Base-by-base conservation (phyloP, 2,113 vertebrate genomes). In the Petrocephalus zakoni region DNA sequence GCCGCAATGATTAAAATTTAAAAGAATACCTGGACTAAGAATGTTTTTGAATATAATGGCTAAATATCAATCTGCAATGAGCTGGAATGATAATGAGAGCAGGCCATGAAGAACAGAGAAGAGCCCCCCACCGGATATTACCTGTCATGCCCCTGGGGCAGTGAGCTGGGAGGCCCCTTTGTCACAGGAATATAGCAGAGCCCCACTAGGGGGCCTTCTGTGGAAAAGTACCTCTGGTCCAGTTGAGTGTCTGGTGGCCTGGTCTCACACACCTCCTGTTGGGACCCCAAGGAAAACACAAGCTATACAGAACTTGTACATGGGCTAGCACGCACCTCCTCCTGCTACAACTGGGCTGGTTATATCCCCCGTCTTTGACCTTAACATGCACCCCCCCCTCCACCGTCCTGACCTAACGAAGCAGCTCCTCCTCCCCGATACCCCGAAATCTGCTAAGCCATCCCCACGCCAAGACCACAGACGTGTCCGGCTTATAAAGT, bases 31-130 rank as follows among this genome's bases (percentile, higher is more conserved):
- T 55, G 84, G 52, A 86, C 37, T 56, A 52, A 34, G 56, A 87
- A 64, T 64, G 53, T 61, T 42, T 61, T 91, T 92, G 93, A 95
- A 94, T 92, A 93, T 93, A 94, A 95, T 90, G 90, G 91, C 92
- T 88, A 92, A 88, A 89, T 84, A 42, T 90, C 15, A 88, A 83
- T 84, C 89, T 37, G 52, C 49, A 88, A 85, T 88, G 56, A 89
- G 15, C n/a, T 72, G 49, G 90, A 86, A 86, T 86, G 89, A 89
- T 89, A 89, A 89, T 87, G 86, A 46, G 83, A 87, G 86, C 15
- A 22, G 56, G 85, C 81, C 29, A 29, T 21, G 29, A 37, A 61
- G n/a, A n/a, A n/a, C n/a, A n/a, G n/a, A 46, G 34, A 37, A 64
- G 13, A 34, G 8, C 25, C 52, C 34, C 25, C 84, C 51, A 7